Conservation (phyloP, 2,113 vertebrate species). For the Xyliphius kryptos region DNA sequence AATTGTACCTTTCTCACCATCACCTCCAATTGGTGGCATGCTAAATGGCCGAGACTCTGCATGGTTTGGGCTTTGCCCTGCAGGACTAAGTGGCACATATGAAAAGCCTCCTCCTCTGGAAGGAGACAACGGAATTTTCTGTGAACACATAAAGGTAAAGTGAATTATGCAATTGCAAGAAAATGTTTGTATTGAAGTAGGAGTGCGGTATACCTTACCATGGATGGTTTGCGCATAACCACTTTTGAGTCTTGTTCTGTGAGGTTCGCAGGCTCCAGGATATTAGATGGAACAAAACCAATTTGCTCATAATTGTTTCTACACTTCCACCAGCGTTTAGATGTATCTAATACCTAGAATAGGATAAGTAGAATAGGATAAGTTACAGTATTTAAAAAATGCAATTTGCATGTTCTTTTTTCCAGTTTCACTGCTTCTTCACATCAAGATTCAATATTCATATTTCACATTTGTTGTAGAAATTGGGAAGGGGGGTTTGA, state of each 20-base stretch:
- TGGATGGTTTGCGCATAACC: slow-evolving; percentile 43
- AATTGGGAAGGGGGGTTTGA: too few species aligned
- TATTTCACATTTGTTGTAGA: too few species aligned
- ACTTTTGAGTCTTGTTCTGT: slow-evolving; percentile 16
- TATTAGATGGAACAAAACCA: slow-evolving; percentile 68
- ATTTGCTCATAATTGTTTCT: slow-evolving; percentile 63
- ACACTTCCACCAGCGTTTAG: slow-evolving; percentile 73
- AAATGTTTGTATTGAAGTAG: neutral
- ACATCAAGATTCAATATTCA: too few species aligned
- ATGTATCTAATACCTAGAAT: slow-evolving; percentile 62
- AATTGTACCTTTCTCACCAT: slow-evolving; percentile 20
- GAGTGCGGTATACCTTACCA: slow-evolving; percentile 39
- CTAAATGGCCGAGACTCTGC: slow-evolving; percentile 6
- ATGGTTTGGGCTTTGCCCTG: slow-evolving; percentile 4
- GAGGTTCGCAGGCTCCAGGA: slow-evolving; percentile 60
- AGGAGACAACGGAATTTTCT: slow-evolving; percentile 31
- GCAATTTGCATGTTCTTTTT: too few species aligned
- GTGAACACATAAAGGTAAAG: slow-evolving; percentile 1
- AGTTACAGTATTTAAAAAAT: too few species aligned
- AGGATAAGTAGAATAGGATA: neutral
- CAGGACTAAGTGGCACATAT: slow-evolving; percentile 15
- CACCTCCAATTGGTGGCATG: slow-evolving; percentile 25
- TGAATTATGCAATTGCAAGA: neutral
- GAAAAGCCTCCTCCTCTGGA: slow-evolving; percentile 22
- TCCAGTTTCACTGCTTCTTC: too few species aligned